Evolutionary conservation across 2,113 vertebrate species (phyloP), one percentile per base, ranked within the genome.

Genomic region (Laticauda colubrina): DNA sequence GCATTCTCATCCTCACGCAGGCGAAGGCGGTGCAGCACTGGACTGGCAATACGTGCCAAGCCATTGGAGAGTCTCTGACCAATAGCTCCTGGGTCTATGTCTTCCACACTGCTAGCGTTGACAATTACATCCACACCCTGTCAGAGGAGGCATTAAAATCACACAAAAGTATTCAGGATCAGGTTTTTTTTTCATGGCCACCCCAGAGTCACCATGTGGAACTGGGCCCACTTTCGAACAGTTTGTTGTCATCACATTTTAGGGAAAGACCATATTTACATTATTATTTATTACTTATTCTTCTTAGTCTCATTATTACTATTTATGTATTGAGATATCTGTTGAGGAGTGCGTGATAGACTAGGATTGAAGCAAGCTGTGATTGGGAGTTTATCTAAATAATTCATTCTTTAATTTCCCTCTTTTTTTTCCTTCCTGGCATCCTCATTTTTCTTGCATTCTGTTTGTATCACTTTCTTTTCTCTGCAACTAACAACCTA

Each of bases 91-190:
- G 99, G 98, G 56, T 99, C 99, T 0, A 99, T 99, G 97, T 99
- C 99, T 4, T 99, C 99, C 97, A 99, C 98, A 0, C 98, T 99
- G 98, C 99, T 99, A 97, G 99, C 99, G 0, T 99, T 99, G 95
- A 99, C 97, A 0, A 98, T 99, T 92, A 99, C 98, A 7, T 99
- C 98, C 53, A 99, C 99, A 0, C 99, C 99, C 99, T 99, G 95
- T 23, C 23, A 23, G 0, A 20, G 39, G 14, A 34, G 90, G 0
- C 85, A 55, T 5, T 0, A 94, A 57, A 95, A 90, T 61, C 45
- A 90, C 8, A 64, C 24, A 9, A 54, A 29, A 12, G 57, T 11
- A 91, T 0, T 3, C 39, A 26, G 18, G 9, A 18, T 29, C 21
- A 3, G 3, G 3, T 29, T 8, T 51, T 48, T 39, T 56, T 39